Base-by-base conservation (phyloP, 2,888 invertebrate genomes). In the Xanthia togata region DNA sequence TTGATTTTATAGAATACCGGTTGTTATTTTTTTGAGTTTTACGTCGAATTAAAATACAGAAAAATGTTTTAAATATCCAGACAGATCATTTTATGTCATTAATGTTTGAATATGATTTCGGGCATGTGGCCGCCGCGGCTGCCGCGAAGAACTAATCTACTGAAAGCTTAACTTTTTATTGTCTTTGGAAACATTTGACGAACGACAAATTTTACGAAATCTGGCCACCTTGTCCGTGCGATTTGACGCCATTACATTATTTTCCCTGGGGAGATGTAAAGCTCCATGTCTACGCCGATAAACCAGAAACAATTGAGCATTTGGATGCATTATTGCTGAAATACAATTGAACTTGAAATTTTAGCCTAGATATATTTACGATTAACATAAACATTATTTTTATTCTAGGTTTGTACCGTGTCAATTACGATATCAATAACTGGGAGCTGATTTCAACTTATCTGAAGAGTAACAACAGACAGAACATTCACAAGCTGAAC, bases 401-500 rank as follows among this genome's bases (percentile, higher is more conserved):
- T 50, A 50, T 75, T 86, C 26, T 74, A 97, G 98, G 97, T 81
- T 97, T 97, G 73, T 98, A 97, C 89, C 97, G 98, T 75, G 98
- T 98, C 0, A 97, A 97, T 88, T 98, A 98, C 87, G 97, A 98
- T 86, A 87, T 89, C 4, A 89, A 93, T 47, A 97, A 97, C 75
- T 98, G 97, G 97, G 87, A 93, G 23, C 91, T 94, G 88, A 93
- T 98, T 73, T 95, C 94, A 11, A 81, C 92, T 0, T 97, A 96
- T 80, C 92, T 97, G 12, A 93, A 94, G n/a, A 90, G 92, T n/a
- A 91, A 90, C 77, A 89, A 92, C 82, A 93, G 93, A 73, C 82
- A 89, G n/a, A 90, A 86, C 0, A 97, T 98, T 69, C 97, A 97
- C 87, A 97, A 97, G 59, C 90, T 98, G 0, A 98, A 98, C 93